phyloP scores from a whole-genome alignment of 2,113 vertebrate genomes.

The Panthera leo region DNA sequence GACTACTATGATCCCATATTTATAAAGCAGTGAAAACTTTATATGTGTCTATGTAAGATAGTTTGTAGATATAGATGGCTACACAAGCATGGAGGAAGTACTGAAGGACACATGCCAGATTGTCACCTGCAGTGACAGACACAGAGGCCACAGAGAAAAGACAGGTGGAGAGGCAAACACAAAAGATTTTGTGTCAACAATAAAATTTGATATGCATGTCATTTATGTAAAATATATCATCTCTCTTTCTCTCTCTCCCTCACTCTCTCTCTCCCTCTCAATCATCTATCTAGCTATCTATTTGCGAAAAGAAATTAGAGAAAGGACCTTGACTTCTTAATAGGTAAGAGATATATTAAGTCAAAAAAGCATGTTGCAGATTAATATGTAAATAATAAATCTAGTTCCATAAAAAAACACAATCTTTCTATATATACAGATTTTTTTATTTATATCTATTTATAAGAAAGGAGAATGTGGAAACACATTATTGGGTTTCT shows the following conservation, averaged over 20 bases:
- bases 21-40: neutral
- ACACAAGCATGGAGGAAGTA: neutral
- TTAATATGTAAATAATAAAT: neutral
- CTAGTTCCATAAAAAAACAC: neutral
- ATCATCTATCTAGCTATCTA: neutral
- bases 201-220: neutral
- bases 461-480: neutral
- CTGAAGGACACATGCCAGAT: neutral
- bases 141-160: neutral
- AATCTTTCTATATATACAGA: neutral
- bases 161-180: neutral
- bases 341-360: neutral
- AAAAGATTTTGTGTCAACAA: too few species aligned
- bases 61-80: neutral
- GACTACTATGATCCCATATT: neutral
- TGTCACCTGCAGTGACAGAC: neutral
- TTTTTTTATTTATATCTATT: neutral
- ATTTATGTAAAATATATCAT: neutral
- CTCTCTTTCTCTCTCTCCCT: too few species aligned
- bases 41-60: neutral
- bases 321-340: neutral
- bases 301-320: neutral
- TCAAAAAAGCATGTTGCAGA: neutral
- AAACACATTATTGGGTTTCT: neutral
- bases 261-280: too few species aligned